Evolutionary conservation across 1,140 invertebrate species (phyloP), one percentile per base, ranked within the genome.

Genomic region (Globodera ellingtonae): DNA sequence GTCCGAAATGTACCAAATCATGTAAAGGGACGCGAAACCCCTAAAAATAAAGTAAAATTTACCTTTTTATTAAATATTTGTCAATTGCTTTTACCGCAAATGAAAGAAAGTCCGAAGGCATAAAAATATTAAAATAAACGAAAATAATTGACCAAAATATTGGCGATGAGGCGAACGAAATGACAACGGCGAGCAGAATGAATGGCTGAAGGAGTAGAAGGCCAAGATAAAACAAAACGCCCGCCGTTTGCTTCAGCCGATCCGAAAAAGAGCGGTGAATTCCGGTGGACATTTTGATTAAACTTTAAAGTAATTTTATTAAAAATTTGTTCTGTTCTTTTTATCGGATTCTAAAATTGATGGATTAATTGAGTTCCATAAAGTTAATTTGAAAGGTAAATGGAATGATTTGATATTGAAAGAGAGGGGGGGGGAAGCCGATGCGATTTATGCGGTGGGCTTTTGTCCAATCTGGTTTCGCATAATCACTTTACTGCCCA

Each of bases 1-100:
- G 65, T 78, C 77, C 56, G 46, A 78, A 13, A 78, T 52, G 15
- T 52, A 72, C 77, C 77, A 78, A 47, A 77, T 47, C 21, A 77
- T 21, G 75, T 77, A 77, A 52, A 77, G 69, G 10, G 62, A n/a
- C 10, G 75, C 21, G 69, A 69, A 77, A n/a, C 47, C n/a, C 75
- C 75, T 66, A 44, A 24, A n/a, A 69, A 59, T 50, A 6, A n/a
- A 24, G 24, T 24, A 24, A 24, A 24, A 24, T 24, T 24, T 24
- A 24, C 24, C 24, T 24, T 24, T 24, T 24, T 24, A 24, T 24
- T 24, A 24, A 24, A 24, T 24, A 24, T 24, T 24, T 24, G 24
- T 24, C 24, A 24, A 24, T 24, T 24, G 24, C 24, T 24, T 24
- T 24, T 24, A 24, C 24, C 24, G 24, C 24, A 24, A 24, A 24